Conservation (phyloP, 2,888 invertebrate species). For the Cheilosia scutellata region DNA sequence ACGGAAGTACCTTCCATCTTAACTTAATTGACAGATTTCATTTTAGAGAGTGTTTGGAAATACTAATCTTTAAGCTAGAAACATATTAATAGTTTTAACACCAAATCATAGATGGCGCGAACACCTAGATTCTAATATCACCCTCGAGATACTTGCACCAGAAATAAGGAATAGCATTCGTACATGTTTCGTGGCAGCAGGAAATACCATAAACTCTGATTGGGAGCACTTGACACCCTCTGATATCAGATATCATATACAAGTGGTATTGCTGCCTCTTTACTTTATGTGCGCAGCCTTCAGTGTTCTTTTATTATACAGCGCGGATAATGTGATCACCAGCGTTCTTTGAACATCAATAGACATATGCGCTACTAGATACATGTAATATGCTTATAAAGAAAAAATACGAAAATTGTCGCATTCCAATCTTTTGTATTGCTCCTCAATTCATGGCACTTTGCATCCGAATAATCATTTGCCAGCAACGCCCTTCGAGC, state of each 20-base stretch:
- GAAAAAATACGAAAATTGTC: slow-evolving; percentile 23
- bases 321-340: slow-evolving; percentile 24
- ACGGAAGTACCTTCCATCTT: no score
- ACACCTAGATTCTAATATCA: slow-evolving; percentile 4
- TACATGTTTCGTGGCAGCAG: slow-evolving; percentile 5
- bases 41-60: no score
- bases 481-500: slow-evolving; percentile 10
- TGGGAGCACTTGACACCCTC: slow-evolving; percentile 44
- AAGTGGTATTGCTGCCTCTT: slow-evolving; percentile 9
- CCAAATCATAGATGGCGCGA: no score
- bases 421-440: slow-evolving; percentile 22
- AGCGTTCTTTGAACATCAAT: slow-evolving; percentile 4
- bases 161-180: slow-evolving; percentile 43
- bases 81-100: no score
- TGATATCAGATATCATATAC: slow-evolving; percentile 27
- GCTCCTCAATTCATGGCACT: slow-evolving; percentile 19
- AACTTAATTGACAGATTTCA: no score
- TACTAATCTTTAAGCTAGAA: no score
- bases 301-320: neutral
- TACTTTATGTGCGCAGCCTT: slow-evolving; percentile 9
- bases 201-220: slow-evolving; percentile 43
- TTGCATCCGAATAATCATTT: slow-evolving; percentile 42
- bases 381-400: neutral
- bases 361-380: neutral
- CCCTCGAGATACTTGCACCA: neutral